Percentiles rank a stretch among this genome's conserved stretches.
phyloP scores from a whole-genome alignment of 1,140 invertebrate genomes.

The Monomorium pharaonis region DNA sequence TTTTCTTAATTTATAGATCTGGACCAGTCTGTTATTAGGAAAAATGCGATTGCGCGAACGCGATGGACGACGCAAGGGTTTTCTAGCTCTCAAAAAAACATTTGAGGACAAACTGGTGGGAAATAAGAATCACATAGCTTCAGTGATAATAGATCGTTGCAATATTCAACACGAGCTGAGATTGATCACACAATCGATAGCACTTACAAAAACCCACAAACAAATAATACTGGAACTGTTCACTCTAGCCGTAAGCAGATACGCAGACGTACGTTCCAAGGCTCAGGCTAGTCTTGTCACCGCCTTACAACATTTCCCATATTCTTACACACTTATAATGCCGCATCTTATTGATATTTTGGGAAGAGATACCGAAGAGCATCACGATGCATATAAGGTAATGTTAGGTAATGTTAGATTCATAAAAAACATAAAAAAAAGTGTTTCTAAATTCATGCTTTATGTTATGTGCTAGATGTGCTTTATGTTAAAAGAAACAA shows the following conservation, averaged over 20 bases:
- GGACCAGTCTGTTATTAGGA: conserved; percentile 87
- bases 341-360: conserved; percentile 88
- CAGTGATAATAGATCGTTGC: conserved; percentile 88
- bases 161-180: conserved; percentile 89
- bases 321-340: conserved; percentile 87
- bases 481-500: too few species aligned
- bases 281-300: conserved; percentile 88
- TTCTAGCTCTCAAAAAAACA: conserved; percentile 86
- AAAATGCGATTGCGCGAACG: conserved; percentile 85
- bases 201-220: conserved; percentile 87
- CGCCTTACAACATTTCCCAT: conserved; percentile 86
- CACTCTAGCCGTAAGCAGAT: conserved; percentile 88
- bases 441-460: too few species aligned
- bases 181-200: conserved; percentile 79
- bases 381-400: conserved; percentile 91
- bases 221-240: conserved; percentile 88
- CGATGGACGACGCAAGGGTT: conserved; percentile 87
- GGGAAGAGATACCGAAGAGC: conserved; percentile 85
- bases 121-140: conserved; percentile 87
- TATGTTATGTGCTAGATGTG: too few species aligned
- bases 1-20: conserved; percentile 86
- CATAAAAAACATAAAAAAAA: too few species aligned
- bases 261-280: conserved; percentile 88
- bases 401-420: not conserved
- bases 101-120: conserved; percentile 88